Conservation (phyloP, 2,888 invertebrate species). For the Nasonovia ribisnigri region DNA sequence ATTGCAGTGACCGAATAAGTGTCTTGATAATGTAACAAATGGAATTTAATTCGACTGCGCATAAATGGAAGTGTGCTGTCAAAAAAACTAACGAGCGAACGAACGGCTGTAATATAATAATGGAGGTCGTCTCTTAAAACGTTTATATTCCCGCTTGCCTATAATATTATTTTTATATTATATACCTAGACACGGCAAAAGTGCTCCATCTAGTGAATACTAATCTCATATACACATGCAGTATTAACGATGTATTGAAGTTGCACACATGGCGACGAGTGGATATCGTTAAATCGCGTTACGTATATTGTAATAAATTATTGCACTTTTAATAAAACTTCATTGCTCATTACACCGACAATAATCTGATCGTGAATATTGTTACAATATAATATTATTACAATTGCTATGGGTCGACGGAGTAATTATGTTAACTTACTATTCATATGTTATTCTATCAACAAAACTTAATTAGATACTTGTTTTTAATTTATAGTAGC, state of each 20-base stretch:
- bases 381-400: too few relatives aligned
- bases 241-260: not conserved
- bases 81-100: not conserved
- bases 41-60: not conserved
- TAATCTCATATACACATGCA: not conserved
- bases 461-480: not conserved
- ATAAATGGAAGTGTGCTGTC: not conserved
- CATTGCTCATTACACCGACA: not conserved
- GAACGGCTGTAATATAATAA: not conserved
- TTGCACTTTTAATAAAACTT: not conserved
- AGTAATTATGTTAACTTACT: too few relatives aligned
- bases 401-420: too few relatives aligned
- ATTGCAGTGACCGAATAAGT: not conserved
- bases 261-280: not conserved
- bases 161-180: not conserved
- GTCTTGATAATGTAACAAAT: not conserved
- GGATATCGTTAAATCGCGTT: not conserved
- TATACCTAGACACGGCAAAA: not conserved
- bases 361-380: too few relatives aligned
- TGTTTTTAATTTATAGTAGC: not conserved
- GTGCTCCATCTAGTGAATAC: slow-evolving; percentile 1
- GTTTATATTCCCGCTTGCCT: not conserved
- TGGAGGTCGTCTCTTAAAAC: not conserved
- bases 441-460: too few relatives aligned
- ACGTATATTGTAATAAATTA: not conserved